These are phyloP conservation scores for Eupithecia pulchellata DNA, from an alignment of 2,888 invertebrate genomes.

Conservation along the genomic window DNA sequence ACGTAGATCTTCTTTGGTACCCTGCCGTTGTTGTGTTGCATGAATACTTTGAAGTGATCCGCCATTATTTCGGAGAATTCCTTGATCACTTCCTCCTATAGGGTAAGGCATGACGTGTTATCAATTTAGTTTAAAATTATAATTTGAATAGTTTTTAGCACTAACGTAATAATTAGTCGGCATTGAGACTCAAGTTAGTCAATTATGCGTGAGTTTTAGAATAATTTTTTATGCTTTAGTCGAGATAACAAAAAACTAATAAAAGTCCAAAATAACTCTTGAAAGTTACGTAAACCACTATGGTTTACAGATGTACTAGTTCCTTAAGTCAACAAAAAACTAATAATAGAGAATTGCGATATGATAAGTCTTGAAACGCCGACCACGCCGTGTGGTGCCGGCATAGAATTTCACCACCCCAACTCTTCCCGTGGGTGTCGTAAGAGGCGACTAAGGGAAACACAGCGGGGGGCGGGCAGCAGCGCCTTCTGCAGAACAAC, in stretches of 20 bases:
- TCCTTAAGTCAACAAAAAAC: background rate
- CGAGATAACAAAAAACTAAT: background rate
- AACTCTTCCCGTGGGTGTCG: too few species aligned
- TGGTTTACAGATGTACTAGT: background rate
- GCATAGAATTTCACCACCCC: too few species aligned
- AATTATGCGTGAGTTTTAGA: background rate
- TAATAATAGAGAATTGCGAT: too few species aligned
- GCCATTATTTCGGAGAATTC: slow-evolving; percentile 89
- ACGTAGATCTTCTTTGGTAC: slow-evolving; percentile 89
- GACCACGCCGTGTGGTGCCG: too few species aligned
- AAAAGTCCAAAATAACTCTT: too few species aligned
- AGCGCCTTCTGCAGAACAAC: too few species aligned
- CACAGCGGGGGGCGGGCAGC: too few species aligned
- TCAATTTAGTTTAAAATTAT: background rate
- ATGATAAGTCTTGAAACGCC: too few species aligned
- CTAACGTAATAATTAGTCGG: background rate
- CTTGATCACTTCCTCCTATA: slow-evolving; percentile 89
- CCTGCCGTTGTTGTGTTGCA: slow-evolving; percentile 66
- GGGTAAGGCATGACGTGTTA: background rate
- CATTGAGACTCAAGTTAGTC: too few species aligned
- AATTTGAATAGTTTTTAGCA: background rate
- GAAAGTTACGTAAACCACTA: background rate
- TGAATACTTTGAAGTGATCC: slow-evolving; percentile 87
- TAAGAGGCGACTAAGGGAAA: too few species aligned
- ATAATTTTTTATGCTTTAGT: background rate